phyloP scores from a whole-genome alignment of 2,797 vertebrate species.

The Sphaeramia orbicularis region DNA sequence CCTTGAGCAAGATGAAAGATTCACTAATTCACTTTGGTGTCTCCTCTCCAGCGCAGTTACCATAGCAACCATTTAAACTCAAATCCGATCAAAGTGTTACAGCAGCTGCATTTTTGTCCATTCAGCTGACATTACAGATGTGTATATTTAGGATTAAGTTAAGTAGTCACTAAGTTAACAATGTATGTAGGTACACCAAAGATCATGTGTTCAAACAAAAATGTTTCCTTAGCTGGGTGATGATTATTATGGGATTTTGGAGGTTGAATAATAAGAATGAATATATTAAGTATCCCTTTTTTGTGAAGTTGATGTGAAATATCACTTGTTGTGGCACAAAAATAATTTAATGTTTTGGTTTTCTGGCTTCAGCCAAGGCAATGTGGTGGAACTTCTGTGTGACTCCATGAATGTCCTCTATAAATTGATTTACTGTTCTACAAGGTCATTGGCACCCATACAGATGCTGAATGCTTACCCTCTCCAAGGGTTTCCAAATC shows the following conservation, averaged over 20 bases:
- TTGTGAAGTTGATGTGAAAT: constrained; percentile 42
- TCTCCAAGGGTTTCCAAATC: constrained; percentile 18
- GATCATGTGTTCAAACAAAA: constrained; percentile 50
- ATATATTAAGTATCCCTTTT: constrained; percentile 23
- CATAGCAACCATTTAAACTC: constrained; percentile 20
- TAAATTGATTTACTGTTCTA: constrained; percentile 32
- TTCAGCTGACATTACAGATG: constrained; percentile 46
- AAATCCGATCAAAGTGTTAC: constrained; percentile 5
- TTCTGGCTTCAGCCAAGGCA: constrained; percentile 31
- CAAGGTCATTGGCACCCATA: constrained; percentile 29
- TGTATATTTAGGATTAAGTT: constrained; percentile 28
- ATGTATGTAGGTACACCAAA: constrained; percentile 73
- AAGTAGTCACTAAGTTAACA: constrained; percentile 36
- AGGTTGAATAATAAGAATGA: constrained; percentile 20
- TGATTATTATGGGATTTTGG: constrained; percentile 30
- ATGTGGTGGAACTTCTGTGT: constrained; percentile 40
- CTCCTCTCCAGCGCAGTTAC: constrained; percentile 23
- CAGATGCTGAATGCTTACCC: constrained; percentile 42
- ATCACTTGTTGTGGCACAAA: constrained; percentile 45
- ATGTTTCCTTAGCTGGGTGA: constrained; percentile 6
- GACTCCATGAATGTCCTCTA: constrained; percentile 67
- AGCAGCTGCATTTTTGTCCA: constrained; percentile 12
- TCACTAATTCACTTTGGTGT: constrained; percentile 13
- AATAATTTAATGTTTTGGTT: constrained; percentile 24
- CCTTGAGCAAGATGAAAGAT: constrained; percentile 2